Base-by-base conservation (phyloP, 2,888 invertebrate genomes). In the Reticulitermes lucifugus region DNA sequence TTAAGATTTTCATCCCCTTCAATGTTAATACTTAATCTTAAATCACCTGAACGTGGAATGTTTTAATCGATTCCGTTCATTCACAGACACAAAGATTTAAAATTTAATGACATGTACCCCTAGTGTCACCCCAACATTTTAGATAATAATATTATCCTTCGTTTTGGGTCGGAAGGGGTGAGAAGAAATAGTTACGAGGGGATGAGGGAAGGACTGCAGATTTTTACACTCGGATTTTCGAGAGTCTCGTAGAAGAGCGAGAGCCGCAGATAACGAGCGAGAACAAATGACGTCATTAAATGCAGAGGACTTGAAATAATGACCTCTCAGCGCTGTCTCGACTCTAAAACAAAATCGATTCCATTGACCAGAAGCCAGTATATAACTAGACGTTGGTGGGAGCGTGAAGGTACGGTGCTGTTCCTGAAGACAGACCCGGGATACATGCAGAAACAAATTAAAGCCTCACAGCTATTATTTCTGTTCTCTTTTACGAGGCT, bases 221-320 rank as follows among this genome's bases (percentile, higher is more conserved):
- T 65, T 65, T 82, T 75, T 77, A 4, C 46, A 3, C 77, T 46
- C 77, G 77, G 77, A 83, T 80, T 86, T 86, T 86, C 77, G 83
- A 82, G 70, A 41, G 65, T n/a, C 83, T 59, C 75, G 70, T 73
- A 80, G 46, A 85, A 59, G n/a, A 22, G 83, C 77, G 84, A 70
- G 43, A 73, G 82, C 83, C 71, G 77, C 25, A 83, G 84, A 86
- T 84, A 79, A 83, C 85, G 83, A 83, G 86, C 41, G 59, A 79
- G 86, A 86, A 86, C 86, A 85, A 86, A 86, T 85, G 86, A 86
- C 85, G 86, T 86, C 85, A 86, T 86, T 86, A 86, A 86, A 85
- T 83, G 85, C 80, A 83, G 84, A 80, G 83, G 86, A 86, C 85
- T 85, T 85, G 82, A 85, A 86, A 85, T 86, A 86, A 86, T 86